Evolutionary conservation across 2,888 invertebrate genomes (phyloP).

Genomic region (Melinaea marsaeus): DNA sequence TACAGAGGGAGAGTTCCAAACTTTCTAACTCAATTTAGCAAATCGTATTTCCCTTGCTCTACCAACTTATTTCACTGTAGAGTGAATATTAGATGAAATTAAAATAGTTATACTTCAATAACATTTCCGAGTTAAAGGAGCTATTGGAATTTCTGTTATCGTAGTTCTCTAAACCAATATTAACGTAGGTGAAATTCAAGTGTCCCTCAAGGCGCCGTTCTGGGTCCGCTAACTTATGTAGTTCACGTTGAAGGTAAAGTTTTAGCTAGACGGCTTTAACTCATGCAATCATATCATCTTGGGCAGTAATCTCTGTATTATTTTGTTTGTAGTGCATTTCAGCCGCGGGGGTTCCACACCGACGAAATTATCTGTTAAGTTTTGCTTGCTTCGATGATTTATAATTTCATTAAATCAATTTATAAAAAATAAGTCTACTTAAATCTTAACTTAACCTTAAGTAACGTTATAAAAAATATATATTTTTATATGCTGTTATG

Average conservation of each 20-base stretch:
- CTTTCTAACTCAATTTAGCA: conserved; percentile 11
- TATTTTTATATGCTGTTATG: no score
- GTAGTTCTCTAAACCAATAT: conserved; percentile 23
- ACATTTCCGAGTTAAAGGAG: conserved; percentile 2
- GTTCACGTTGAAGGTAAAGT: conserved; percentile 33
- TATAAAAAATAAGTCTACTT: no score
- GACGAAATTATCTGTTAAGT: conserved; percentile 58
- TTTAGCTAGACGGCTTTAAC: conserved; percentile 32
- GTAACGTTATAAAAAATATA: no score
- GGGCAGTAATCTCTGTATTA: conserved; percentile 59
- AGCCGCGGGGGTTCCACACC: conserved; percentile 44
- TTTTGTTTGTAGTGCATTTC: conserved; percentile 59
- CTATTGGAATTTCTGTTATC: conserved; percentile 21
- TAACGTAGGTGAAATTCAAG: conserved; percentile 32
- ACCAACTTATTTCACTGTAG: conserved; percentile 10
- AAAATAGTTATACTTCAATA: conserved; percentile 15
- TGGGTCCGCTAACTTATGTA: conserved; percentile 44
- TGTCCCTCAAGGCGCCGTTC: conserved; percentile 52
- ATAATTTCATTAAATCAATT: neutral
- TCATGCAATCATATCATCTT: conserved; percentile 54
- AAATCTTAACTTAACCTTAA: no score
- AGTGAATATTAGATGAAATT: conserved; percentile 14
- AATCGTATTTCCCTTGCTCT: conserved; percentile 1
- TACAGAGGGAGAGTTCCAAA: conserved; percentile 7
- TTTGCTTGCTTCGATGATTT: conserved; percentile 36